phyloP scores from a whole-genome alignment of 1,140 invertebrate species.

The Zelostemma sp. region DNA sequence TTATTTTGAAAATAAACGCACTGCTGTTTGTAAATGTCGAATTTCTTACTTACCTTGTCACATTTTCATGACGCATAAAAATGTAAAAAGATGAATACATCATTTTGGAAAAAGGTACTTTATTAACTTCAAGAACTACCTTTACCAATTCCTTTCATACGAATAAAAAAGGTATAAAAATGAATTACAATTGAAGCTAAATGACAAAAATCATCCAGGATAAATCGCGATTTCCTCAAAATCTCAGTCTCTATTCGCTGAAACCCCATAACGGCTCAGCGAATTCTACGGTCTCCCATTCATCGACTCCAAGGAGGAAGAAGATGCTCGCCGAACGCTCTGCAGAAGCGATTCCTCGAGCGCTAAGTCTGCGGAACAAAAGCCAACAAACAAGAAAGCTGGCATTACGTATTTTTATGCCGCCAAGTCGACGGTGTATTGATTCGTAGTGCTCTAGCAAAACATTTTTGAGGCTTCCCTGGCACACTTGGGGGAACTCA shows the following conservation, averaged over 20 bases:
- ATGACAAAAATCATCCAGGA: too few species aligned
- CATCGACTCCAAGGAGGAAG: background rate
- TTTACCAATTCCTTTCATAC: too few species aligned
- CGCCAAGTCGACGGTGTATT: slow-evolving; percentile 47
- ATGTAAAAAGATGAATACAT: too few species aligned
- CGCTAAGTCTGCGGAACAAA: background rate
- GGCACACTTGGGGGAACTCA: slow-evolving; percentile 61
- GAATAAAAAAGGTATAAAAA: too few species aligned
- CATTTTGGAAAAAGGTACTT: too few species aligned
- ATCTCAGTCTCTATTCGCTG: background rate
- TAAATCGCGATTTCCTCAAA: too few species aligned
- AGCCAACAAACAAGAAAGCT: slow-evolving; percentile 22
- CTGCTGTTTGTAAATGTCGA: too few species aligned
- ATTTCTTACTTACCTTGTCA: too few species aligned
- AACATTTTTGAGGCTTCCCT: slow-evolving; percentile 67
- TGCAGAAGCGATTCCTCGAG: background rate
- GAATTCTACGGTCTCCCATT: background rate
- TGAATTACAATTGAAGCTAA: too few species aligned
- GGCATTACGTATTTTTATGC: slow-evolving; percentile 41
- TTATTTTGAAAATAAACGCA: too few species aligned
- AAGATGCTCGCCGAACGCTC: background rate
- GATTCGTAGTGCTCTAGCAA: slow-evolving; percentile 64
- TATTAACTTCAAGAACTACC: too few species aligned
- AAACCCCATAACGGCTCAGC: background rate
- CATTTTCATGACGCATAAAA: too few species aligned